These are phyloP conservation scores for Agrilus planipennis DNA, from an alignment of 1,140 invertebrate genomes.

Conservation along the genomic window DNA sequence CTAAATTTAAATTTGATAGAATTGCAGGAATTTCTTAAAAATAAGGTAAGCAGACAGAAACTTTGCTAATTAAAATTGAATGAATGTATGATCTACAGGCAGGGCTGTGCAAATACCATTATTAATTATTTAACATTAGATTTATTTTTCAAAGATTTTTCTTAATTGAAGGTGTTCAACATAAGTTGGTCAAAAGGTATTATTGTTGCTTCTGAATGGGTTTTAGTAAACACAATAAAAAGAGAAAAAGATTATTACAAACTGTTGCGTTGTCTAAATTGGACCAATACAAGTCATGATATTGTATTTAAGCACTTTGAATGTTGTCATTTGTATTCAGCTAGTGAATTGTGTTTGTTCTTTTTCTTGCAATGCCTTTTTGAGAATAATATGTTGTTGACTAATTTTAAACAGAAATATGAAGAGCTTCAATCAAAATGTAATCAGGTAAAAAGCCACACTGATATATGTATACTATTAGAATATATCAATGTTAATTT, in stretches of 20 bases:
- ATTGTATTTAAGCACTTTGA: slow-evolving; percentile 40
- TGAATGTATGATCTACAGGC: too few species aligned
- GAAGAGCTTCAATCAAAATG: slow-evolving; percentile 39
- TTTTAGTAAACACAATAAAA: slow-evolving; percentile 34
- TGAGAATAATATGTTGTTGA: slow-evolving; percentile 41
- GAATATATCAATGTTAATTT: slow-evolving; percentile 2
- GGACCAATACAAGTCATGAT: slow-evolving; percentile 34
- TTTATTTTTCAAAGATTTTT: too few species aligned
- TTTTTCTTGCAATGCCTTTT: slow-evolving; percentile 45
- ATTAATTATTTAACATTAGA: too few species aligned
- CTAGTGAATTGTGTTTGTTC: slow-evolving; percentile 41
- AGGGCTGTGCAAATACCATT: too few species aligned
- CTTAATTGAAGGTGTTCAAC: slow-evolving; percentile 9
- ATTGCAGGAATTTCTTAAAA: slow-evolving; percentile 30
- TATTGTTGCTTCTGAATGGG: slow-evolving; percentile 42
- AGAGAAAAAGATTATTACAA: slow-evolving; percentile 41
- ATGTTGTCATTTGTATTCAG: slow-evolving; percentile 37
- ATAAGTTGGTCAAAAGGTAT: slow-evolving; percentile 26
- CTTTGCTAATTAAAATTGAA: too few species aligned
- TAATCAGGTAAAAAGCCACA: slow-evolving; percentile 24
- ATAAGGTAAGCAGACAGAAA: slow-evolving; percentile 28
- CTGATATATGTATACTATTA: slow-evolving; percentile 1
- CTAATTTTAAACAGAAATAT: slow-evolving; percentile 40
- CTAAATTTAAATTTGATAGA: slow-evolving; percentile 21
- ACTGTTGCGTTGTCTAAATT: slow-evolving; percentile 40